A percentile compares a stretch with the other conserved stretches of the same genome.
These are phyloP conservation scores for Venturia canescens DNA, from an alignment of 1,140 invertebrate genomes.

Conservation along the genomic window DNA sequence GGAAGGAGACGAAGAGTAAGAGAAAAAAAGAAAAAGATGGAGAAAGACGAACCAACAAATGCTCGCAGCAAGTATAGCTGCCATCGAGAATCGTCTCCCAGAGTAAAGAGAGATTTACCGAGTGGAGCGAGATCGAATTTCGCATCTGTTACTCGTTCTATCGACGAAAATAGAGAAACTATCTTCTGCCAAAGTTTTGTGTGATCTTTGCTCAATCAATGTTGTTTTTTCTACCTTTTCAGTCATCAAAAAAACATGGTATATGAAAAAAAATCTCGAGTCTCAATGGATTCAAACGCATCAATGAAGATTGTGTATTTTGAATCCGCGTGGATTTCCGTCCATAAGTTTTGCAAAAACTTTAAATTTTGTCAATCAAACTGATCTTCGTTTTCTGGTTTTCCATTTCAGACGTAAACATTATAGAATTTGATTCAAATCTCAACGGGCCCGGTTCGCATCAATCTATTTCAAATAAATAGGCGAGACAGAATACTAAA, in stretches of 20 bases:
- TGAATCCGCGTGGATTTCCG: too few relatives aligned
- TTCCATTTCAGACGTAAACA: too few relatives aligned
- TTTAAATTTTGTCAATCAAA: too few relatives aligned
- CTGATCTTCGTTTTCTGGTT: too few relatives aligned
- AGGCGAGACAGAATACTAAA: too few relatives aligned
- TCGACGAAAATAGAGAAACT: slow-evolving; percentile 28
- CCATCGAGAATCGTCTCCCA: slow-evolving; percentile 8
- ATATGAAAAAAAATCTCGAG: not conserved
- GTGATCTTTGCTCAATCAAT: not conserved
- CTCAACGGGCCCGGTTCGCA: too few relatives aligned
- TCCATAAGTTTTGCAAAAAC: too few relatives aligned
- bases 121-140: slow-evolving; percentile 51
- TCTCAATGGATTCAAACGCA: not conserved
- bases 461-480: too few relatives aligned
- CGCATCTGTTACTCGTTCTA: slow-evolving; percentile 50
- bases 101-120: slow-evolving; percentile 51
- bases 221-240: not conserved
- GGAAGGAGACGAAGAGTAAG: not conserved
- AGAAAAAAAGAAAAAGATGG: slow-evolving; percentile 35
- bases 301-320: not conserved
- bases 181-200: not conserved
- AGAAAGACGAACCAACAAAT: not conserved
- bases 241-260: not conserved
- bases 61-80: not conserved
- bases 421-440: too few relatives aligned